phyloP scores from a whole-genome alignment of 2,797 vertebrate species.

The Caiman crocodilus region DNA sequence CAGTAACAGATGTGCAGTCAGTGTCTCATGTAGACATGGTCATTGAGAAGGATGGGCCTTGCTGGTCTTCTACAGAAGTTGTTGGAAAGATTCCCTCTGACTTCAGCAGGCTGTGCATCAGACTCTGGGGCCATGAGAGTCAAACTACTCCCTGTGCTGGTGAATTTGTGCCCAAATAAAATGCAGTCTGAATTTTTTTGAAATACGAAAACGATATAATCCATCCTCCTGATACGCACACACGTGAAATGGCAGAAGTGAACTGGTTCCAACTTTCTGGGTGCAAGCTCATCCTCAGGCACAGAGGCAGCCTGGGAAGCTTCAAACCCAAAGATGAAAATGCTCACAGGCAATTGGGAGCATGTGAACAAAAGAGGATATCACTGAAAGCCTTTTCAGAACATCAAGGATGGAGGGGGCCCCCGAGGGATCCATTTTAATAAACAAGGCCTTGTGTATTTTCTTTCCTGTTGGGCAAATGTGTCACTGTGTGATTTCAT shows the following conservation, averaged over 20 bases:
- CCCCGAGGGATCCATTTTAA: neutral
- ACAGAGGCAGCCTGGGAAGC: neutral
- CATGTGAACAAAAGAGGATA: neutral
- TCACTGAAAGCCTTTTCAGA: neutral
- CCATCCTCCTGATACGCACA: too few relatives aligned
- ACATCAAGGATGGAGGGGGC: neutral
- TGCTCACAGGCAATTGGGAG: neutral
- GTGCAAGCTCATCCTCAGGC: neutral
- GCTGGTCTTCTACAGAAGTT: neutral
- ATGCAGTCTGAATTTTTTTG: neutral
- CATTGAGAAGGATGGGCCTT: neutral
- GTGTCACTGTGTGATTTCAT: conserved; percentile 26
- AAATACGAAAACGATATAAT: neutral
- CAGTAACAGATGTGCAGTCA: too few relatives aligned
- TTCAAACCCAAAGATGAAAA: neutral
- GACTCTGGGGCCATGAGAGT: neutral
- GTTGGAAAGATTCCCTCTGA: neutral
- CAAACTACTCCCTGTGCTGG: neutral
- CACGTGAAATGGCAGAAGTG: too few relatives aligned
- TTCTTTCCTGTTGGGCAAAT: neutral
- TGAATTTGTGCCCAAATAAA: neutral
- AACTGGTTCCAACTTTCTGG: neutral
- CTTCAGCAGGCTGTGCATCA: neutral
- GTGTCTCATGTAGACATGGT: too few relatives aligned
- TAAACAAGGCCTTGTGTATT: neutral